Conservation (phyloP, 2,113 vertebrate species). For the Calyptomena viridis region DNA sequence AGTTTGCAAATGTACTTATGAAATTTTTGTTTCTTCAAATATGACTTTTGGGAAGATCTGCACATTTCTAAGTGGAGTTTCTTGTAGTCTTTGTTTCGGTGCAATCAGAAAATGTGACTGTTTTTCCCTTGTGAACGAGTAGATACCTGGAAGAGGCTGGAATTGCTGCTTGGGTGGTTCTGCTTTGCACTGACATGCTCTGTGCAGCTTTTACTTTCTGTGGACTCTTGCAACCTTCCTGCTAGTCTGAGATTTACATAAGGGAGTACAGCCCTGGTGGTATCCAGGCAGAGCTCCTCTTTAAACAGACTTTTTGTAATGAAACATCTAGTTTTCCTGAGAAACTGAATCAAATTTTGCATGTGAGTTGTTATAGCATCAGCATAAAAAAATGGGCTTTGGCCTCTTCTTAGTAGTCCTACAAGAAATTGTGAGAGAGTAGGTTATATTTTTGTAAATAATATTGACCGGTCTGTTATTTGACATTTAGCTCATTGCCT, state of each 20-base stretch:
- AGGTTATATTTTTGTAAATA: neutral
- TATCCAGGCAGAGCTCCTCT: neutral
- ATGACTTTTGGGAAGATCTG: neutral
- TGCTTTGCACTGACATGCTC: neutral
- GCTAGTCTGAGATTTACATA: neutral
- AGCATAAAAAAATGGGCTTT: neutral
- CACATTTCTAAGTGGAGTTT: neutral
- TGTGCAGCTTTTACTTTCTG: neutral
- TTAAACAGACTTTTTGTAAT: neutral
- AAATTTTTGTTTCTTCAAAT: neutral
- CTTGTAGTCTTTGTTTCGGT: neutral
- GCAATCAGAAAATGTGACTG: neutral
- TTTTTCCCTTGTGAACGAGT: neutral
- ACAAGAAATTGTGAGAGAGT: neutral
- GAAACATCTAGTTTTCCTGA: neutral
- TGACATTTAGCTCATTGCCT: neutral
- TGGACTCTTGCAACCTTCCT: neutral
- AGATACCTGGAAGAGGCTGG: neutral
- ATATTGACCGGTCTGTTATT: neutral
- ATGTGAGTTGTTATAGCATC: neutral
- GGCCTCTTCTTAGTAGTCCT: neutral
- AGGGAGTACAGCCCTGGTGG: neutral
- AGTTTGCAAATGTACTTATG: neutral
- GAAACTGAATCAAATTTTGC: neutral
- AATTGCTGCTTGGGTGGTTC: neutral